phyloP scores from a whole-genome alignment of 64 coral and sea anemone species.

The Stylophora pistillata region DNA sequence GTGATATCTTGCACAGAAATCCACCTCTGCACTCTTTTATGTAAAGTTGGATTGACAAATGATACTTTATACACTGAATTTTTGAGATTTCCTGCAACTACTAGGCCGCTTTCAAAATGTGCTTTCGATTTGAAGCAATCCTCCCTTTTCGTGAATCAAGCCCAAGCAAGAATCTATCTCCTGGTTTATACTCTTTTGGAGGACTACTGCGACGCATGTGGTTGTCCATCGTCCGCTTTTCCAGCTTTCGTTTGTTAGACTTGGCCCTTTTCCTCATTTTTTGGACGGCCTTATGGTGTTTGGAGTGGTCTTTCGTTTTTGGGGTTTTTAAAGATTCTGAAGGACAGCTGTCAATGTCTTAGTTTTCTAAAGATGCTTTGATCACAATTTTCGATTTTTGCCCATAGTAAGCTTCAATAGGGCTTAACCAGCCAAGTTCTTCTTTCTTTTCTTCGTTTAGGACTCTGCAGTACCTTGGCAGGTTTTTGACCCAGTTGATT shows the following conservation, averaged over 20 bases:
- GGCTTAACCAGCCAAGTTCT: slow-evolving; percentile 53
- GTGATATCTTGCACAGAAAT: slow-evolving; percentile 62
- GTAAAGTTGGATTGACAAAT: no score
- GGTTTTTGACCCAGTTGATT: slow-evolving; percentile 63
- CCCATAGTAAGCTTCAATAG: slow-evolving; percentile 56
- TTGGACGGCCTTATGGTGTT: no score
- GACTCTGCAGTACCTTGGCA: slow-evolving; percentile 61
- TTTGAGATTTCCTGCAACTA: slow-evolving; percentile 45
- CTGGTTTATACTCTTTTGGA: slow-evolving; percentile 51
- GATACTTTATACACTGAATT: slow-evolving; percentile 44
- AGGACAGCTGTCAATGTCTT: slow-evolving; percentile 55
- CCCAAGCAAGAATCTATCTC: slow-evolving; percentile 32
- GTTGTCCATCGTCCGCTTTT: slow-evolving; percentile 41
- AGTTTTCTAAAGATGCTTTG: slow-evolving; percentile 59
- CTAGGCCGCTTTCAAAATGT: slow-evolving; percentile 42
- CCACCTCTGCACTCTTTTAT: slow-evolving; percentile 47
- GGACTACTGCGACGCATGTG: slow-evolving; percentile 22
- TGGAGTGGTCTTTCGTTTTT: slow-evolving; percentile 40
- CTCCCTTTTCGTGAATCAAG: slow-evolving; percentile 47
- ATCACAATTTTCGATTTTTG: slow-evolving; percentile 45
- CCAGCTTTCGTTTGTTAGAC: slow-evolving; percentile 45
- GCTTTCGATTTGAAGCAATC: slow-evolving; percentile 55
- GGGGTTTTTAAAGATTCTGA: slow-evolving; percentile 31
- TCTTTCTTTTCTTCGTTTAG: slow-evolving; percentile 67
- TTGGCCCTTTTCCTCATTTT: slow-evolving; percentile 48